Evolutionary conservation across 1,140 invertebrate genomes (phyloP), one percentile per base, ranked within the genome.

Genomic region (Aculops lycopersici): DNA sequence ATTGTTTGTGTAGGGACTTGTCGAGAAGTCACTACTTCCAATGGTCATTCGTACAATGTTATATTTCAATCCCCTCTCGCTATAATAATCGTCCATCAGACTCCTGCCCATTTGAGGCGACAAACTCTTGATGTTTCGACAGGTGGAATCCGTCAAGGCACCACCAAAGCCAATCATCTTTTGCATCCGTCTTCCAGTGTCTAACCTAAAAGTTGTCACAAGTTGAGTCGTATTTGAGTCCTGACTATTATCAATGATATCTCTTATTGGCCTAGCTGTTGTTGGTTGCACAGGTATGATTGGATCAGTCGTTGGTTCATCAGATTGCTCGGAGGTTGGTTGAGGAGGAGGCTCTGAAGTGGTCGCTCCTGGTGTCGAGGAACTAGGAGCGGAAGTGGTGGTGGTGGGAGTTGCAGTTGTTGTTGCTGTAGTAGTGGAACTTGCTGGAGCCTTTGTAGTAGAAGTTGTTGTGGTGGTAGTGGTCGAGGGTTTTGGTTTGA

Each of bases 11-110:
- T 78, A 78, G 1, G 53, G 48, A 31, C 60, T 61, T 1, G 59
- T 65, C 1, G 72, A 76, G 53, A 79, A 83, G 56, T 88, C 79
- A 47, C 66, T 67, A 17, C 75, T 75, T 16, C 67, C 78, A 36
- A 86, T 80, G 1, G 78, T 72, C 1, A 75, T 63, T 35, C 76
- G 55, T 15, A 70, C 67, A 39, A 79, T 50, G 41, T 64, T 73
- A 52, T 81, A 84, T 44, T 71, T 69, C 43, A 76, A 55, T 3
- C 47, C 55, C 36, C 41, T 21, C 2, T 45, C n/a, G 4, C 40
- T 18, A 17, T 36, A 43, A 24, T 43, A 43, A 36, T 43, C 40
- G 8, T 20, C 16, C n/a, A 43, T 42, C 16, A 43, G 17, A 15
- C 21, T 20, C 1, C 13, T 17, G 13, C 20, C 20, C 17, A 43